Base-by-base conservation (phyloP, 2,113 vertebrate species). In the Tautogolabrus adspersus region DNA sequence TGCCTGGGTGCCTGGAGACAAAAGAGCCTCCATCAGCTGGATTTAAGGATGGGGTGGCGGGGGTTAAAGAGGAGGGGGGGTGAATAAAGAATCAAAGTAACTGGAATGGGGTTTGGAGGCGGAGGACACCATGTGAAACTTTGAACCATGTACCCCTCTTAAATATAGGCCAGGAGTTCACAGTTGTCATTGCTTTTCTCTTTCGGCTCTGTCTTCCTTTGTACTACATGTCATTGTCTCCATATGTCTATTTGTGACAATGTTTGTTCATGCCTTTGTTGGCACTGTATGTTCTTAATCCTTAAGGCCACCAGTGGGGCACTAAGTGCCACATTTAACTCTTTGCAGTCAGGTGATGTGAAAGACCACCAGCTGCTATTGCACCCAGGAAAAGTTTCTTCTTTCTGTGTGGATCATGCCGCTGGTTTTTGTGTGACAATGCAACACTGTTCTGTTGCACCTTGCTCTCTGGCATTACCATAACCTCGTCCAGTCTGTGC, bases 1-100 rank as follows among this genome's bases (percentile, higher is more conserved):
- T 97, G 96, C 96, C 96, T 93, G 94, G 95, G 94, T 89, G 90
- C 87, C 90, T 88, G 87, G 86, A 92, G 92, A 95, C 94, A 95
- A 95, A 94, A 84, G 92, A 94, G 92, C 90, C 94, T 94, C 92
- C 85, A 90, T 95, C 93, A 93, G 94, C 82, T 89, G 95, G 94
- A 95, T 91, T 84, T 89, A 94, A 94, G 93, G 93, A 89, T 86
- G 82, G 89, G 93, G 93, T 78, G 81, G 76, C 56, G 72, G 84
- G 77, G 83, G 83, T 73, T 68, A 51, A 22, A 16, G 68, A 38
- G 40, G 46, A 49, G 49, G 18, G 23, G 42, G 65, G 55, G 54
- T 66, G 87, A 91, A 92, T 91, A 93, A 92, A 93, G 92, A 94
- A 94, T 93, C 91, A 93, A 93, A 93, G 92, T 89, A 82, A 90